Evolutionary conservation across 2,888 invertebrate genomes (phyloP).

Genomic region (Hymenopus coronatus): DNA sequence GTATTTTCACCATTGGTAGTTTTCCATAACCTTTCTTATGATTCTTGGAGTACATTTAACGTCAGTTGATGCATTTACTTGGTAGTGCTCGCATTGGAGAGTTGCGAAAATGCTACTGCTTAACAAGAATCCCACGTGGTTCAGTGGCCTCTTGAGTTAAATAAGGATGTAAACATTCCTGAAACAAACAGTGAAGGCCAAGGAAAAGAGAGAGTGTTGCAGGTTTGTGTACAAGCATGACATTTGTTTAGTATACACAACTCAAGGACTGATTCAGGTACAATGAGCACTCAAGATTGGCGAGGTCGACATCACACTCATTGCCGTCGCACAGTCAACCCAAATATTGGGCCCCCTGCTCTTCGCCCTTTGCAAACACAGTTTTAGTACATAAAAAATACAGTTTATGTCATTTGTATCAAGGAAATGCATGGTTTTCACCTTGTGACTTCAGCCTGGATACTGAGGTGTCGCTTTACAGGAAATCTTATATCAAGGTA

Average conservation of each 20-base stretch:
- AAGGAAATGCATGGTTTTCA: too few species aligned
- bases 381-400: too few species aligned
- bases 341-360: neutral
- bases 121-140: neutral
- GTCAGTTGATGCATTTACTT: too few species aligned
- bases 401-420: too few species aligned
- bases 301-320: neutral
- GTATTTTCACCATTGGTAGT: too few species aligned
- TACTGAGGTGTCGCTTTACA: too few species aligned
- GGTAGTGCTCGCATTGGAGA: too few species aligned
- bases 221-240: neutral
- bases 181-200: neutral
- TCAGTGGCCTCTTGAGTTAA: neutral
- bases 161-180: neutral
- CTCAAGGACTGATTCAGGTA: neutral
- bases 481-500: too few species aligned
- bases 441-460: too few species aligned
- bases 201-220: neutral
- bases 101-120: too few species aligned
- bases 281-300: neutral
- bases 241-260: neutral
- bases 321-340: neutral
- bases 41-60: too few species aligned
- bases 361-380: neutral
- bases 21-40: too few species aligned